phyloP scores from a whole-genome alignment of 2,888 invertebrate genomes.

The Copidosoma aretas region DNA sequence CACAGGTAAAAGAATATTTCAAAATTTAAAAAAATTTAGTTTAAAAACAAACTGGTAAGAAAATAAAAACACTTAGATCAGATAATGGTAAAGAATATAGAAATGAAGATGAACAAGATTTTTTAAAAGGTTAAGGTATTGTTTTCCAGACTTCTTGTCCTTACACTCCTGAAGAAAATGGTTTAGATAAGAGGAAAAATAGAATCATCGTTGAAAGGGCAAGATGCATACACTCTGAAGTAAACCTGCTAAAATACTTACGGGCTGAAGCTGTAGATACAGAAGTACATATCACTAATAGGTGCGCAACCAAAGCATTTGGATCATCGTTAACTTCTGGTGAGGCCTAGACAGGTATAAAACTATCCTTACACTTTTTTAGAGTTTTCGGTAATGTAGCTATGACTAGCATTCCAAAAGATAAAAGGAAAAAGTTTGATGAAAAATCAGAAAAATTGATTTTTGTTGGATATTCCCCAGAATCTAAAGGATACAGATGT shows the following conservation, averaged over 20 bases:
- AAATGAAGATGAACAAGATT: slow-evolving; percentile 36
- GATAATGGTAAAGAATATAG: slow-evolving; percentile 49
- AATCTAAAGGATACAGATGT: slow-evolving; percentile 42
- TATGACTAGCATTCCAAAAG: slow-evolving; percentile 39
- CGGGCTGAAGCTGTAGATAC: slow-evolving; percentile 44
- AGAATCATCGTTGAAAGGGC: slow-evolving; percentile 42
- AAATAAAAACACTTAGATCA: slow-evolving; percentile 37
- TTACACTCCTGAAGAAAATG: slow-evolving; percentile 38
- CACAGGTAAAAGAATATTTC: slow-evolving; percentile 19
- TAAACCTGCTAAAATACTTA: slow-evolving; percentile 38
- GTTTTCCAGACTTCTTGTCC: slow-evolving; percentile 37
- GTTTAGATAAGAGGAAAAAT: slow-evolving; percentile 46
- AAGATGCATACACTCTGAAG: slow-evolving; percentile 44
- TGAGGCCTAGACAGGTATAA: slow-evolving; percentile 40
- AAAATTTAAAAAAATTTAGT: background rate
- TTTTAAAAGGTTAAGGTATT: slow-evolving; percentile 44
- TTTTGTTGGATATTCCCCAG: slow-evolving; percentile 34
- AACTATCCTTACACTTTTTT: slow-evolving; percentile 41
- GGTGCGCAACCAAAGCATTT: slow-evolving; percentile 27
- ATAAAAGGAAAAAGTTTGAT: slow-evolving; percentile 37
- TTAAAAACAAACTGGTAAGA: slow-evolving; percentile 23
- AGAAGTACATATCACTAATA: slow-evolving; percentile 39
- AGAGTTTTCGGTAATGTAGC: slow-evolving; percentile 42
- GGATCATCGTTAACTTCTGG: slow-evolving; percentile 31
- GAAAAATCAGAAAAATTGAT: slow-evolving; percentile 33